A percentile compares a stretch with the other conserved stretches of the same genome.
Evolutionary conservation across 2,888 invertebrate genomes (phyloP).

Genomic region (Drosophila longiperda): DNA sequence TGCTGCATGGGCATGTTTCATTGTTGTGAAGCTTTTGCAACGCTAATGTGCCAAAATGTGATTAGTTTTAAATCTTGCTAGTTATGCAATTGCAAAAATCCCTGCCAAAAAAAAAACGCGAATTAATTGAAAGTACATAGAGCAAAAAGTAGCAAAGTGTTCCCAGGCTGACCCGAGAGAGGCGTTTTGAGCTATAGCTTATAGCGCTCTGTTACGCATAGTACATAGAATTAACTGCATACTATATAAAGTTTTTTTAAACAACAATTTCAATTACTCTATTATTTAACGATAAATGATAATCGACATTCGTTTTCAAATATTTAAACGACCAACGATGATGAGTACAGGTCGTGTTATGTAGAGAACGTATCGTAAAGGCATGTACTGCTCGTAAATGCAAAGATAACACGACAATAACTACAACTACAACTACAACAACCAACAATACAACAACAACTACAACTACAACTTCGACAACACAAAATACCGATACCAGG

Average conservation of each 20-base stretch:
- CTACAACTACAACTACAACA: constrained; percentile 37
- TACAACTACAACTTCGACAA: constrained; percentile 71
- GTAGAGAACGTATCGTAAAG: constrained; percentile 82
- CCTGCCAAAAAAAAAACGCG: background rate
- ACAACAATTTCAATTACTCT: constrained; percentile 43
- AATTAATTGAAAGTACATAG: background rate
- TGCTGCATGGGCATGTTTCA: constrained; percentile 72
- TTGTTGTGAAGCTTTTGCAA: constrained; percentile 72
- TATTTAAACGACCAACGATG: constrained; percentile 43
- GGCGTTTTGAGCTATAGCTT: constrained; percentile 8
- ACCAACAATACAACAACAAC: constrained; percentile 53
- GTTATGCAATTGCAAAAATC: background rate
- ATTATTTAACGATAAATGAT: constrained; percentile 38
- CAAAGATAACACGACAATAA: constrained; percentile 80
- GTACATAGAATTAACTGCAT: background rate
- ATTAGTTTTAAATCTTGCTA: constrained; percentile 4
- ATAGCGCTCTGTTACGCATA: background rate
- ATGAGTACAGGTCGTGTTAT: constrained; percentile 82
- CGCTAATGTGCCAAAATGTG: constrained; percentile 49
- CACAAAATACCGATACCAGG: constrained; percentile 81
- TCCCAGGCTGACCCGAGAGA: constrained; percentile 7
- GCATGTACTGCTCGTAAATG: constrained; percentile 76
- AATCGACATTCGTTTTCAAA: constrained; percentile 29
- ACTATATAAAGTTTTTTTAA: constrained; percentile 10
- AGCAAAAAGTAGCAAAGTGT: constrained; percentile 8